Evolutionary conservation across 2,888 invertebrate genomes (phyloP).

Genomic region (Anarsia innoxiella): DNA sequence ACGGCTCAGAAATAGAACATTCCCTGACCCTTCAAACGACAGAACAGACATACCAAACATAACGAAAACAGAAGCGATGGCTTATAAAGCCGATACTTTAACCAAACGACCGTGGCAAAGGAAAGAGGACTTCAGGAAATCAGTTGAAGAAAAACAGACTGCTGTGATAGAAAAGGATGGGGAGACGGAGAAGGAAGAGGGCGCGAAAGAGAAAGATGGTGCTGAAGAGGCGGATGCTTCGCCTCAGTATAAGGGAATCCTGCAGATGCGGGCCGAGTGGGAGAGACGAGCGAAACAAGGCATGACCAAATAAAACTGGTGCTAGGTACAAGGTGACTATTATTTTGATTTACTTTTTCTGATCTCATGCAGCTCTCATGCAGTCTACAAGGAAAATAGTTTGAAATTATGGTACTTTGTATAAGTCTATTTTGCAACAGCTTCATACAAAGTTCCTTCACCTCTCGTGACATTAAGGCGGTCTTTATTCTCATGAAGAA

Average conservation of each 20-base stretch:
- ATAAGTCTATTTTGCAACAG: too few relatives aligned
- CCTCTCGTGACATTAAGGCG: too few relatives aligned
- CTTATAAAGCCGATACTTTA: slow-evolving; percentile 63
- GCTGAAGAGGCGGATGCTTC: slow-evolving; percentile 51
- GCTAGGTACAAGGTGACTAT: slow-evolving; percentile 42
- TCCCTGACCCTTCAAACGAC: slow-evolving; percentile 67
- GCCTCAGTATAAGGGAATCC: slow-evolving; percentile 81
- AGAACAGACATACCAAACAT: slow-evolving; percentile 63
- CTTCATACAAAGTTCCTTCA: too few relatives aligned
- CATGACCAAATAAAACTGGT: slow-evolving; percentile 75
- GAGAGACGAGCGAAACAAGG: slow-evolving; percentile 84
- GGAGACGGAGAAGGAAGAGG: slow-evolving; percentile 46
- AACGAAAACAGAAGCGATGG: slow-evolving; percentile 52
- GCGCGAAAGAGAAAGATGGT: slow-evolving; percentile 43
- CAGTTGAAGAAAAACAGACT: slow-evolving; percentile 54
- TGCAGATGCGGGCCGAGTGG: slow-evolving; percentile 85
- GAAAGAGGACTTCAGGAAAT: slow-evolving; percentile 49
- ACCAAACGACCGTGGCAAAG: slow-evolving; percentile 62
- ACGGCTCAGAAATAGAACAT: slow-evolving; percentile 63
- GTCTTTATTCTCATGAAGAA: too few relatives aligned
- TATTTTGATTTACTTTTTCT: neutral
- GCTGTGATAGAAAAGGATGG: slow-evolving; percentile 61
- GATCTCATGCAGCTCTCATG: too few relatives aligned
- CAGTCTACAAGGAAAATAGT: too few relatives aligned
- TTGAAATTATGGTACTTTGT: too few relatives aligned